Conservation (phyloP, 1,140 invertebrate species). For the Battus philenor region DNA sequence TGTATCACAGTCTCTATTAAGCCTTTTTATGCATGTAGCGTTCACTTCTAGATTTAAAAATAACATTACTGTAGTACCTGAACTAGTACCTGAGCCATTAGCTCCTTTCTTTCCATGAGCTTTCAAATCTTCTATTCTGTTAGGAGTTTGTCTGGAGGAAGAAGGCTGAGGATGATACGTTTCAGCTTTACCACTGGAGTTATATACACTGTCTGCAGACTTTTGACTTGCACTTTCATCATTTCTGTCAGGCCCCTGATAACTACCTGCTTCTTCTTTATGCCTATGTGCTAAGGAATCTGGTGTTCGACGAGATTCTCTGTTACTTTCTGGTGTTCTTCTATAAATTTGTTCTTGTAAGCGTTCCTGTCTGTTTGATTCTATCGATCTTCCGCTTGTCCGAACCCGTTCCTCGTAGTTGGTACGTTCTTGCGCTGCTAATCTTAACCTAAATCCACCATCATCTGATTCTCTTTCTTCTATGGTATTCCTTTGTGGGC, state of each 20-base stretch:
- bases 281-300: constrained; percentile 52
- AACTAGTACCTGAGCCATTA: constrained; percentile 61
- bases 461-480: constrained; percentile 78
- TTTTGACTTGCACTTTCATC: constrained; percentile 68
- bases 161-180: constrained; percentile 53
- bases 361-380: constrained; percentile 47
- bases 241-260: constrained; percentile 42
- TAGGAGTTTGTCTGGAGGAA: constrained; percentile 64
- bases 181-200: constrained; percentile 59
- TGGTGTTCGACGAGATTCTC: constrained; percentile 33
- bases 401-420: constrained; percentile 66
- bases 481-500: constrained; percentile 30
- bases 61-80: constrained; percentile 44
- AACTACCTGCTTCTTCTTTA: constrained; percentile 46
- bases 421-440: constrained; percentile 59
- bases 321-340: constrained; percentile 52
- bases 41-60: too few species aligned
- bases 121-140: constrained; percentile 67
- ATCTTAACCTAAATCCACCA: constrained; percentile 73
- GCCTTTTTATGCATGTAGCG: too few species aligned
- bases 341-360: constrained; percentile 49
- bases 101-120: constrained; percentile 59
- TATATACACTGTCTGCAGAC: constrained; percentile 63
- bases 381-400: constrained; percentile 59
- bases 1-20: too few species aligned